Evolutionary conservation across 2,797 vertebrate species (phyloP).

Genomic region (Cetoscarus ocellatus): DNA sequence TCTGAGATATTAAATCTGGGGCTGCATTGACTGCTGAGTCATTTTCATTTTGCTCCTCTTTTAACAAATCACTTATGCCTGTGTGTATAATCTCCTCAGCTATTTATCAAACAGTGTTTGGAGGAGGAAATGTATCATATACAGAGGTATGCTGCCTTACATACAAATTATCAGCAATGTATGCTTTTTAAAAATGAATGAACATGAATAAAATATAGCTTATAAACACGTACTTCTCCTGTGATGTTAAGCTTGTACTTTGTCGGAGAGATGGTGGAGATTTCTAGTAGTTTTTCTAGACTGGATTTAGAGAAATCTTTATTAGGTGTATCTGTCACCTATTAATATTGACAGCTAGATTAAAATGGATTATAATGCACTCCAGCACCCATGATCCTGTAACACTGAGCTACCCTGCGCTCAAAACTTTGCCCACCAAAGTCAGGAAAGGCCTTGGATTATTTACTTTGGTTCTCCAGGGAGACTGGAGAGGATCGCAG

Average conservation of each 20-base stretch:
- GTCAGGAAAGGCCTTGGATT: constrained; percentile 59
- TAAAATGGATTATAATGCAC: constrained; percentile 34
- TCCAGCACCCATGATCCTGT: constrained; percentile 24
- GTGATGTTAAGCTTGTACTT: background rate
- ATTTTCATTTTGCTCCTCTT: constrained; percentile 18
- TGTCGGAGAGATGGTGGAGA: background rate
- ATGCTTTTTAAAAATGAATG: background rate
- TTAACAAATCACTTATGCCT: constrained; percentile 3
- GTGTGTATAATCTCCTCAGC: constrained; percentile 10
- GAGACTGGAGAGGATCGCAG: constrained; percentile 14
- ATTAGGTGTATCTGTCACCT: constrained; percentile 5
- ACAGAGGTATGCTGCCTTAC: background rate
- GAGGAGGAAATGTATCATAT: background rate
- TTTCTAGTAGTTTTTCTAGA: background rate
- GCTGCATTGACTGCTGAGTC: constrained; percentile 13
- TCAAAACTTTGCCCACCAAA: constrained; percentile 34
- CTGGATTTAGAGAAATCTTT: background rate
- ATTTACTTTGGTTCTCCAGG: constrained; percentile 56
- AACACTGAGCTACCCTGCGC: constrained; percentile 24
- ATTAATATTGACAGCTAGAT: constrained; percentile 23
- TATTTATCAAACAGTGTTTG: constrained; percentile 1
- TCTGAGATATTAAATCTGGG: constrained; percentile 58
- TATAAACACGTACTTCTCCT: background rate
- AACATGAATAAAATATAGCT: background rate
- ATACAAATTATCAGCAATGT: background rate